These are phyloP conservation scores for Oreochromis tanganicae DNA, from an alignment of 2,113 vertebrate genomes.

Conservation along the genomic window DNA sequence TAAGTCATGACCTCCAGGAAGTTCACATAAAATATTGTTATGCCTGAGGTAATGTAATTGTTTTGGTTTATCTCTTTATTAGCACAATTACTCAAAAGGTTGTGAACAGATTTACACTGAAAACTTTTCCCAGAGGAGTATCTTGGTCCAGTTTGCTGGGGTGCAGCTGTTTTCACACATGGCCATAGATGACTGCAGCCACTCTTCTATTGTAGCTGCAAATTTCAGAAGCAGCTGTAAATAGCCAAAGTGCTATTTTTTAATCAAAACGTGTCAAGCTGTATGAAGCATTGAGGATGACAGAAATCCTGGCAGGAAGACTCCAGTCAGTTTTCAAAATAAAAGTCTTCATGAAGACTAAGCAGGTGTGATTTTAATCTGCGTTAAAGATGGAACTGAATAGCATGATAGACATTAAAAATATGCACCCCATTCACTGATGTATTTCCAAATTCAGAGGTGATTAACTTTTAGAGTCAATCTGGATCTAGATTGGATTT, in stretches of 20 bases:
- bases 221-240: background rate
- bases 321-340: background rate
- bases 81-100: background rate
- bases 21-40: background rate
- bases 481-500: background rate
- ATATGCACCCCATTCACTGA: background rate
- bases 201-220: background rate
- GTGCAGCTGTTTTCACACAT: background rate
- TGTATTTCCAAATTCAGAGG: background rate
- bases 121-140: background rate
- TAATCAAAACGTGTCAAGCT: fast-evolving
- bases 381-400: fast-evolving
- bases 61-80: background rate
- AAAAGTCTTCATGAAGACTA: background rate
- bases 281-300: background rate
- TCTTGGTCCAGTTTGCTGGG: background rate
- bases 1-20: background rate
- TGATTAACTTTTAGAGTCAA: background rate
- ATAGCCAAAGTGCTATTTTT: background rate
- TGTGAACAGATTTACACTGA: background rate
- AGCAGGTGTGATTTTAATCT: background rate
- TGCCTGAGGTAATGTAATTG: background rate
- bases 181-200: background rate
- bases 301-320: background rate
- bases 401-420: background rate